phyloP scores from a whole-genome alignment of 2,888 invertebrate species.

The Xestia c-nigrum region DNA sequence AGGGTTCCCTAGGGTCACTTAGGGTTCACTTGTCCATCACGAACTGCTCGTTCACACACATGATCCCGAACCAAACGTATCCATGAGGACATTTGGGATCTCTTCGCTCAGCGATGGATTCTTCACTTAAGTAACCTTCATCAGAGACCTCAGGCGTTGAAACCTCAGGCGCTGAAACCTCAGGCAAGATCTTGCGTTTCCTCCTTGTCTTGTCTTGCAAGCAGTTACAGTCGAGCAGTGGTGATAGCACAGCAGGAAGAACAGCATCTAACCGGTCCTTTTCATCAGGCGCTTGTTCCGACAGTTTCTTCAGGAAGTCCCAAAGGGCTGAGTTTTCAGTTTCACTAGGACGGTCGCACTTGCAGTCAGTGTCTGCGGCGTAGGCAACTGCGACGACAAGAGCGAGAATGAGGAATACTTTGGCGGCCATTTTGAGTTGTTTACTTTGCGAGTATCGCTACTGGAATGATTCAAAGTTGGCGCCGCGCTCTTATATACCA shows the following conservation, averaged over 20 bases:
- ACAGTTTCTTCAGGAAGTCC: slow-evolving; percentile 60
- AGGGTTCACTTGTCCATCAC: slow-evolving; percentile 37
- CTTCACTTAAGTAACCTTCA: neutral
- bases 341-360: slow-evolving; percentile 38
- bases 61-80: slow-evolving; percentile 24
- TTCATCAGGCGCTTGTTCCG: slow-evolving; percentile 19
- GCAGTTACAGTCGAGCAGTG: slow-evolving; percentile 67
- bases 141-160: neutral
- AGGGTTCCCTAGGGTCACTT: slow-evolving; percentile 14
- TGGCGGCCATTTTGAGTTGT: slow-evolving; percentile 66
- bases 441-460: slow-evolving; percentile 23
- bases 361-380: slow-evolving; percentile 53
- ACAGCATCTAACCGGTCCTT: slow-evolving; percentile 51
- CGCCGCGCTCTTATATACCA: slow-evolving; percentile 49
- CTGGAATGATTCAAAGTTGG: slow-evolving; percentile 57
- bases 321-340: slow-evolving; percentile 47
- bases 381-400: slow-evolving; percentile 33
- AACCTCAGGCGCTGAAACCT: neutral
- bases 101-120: neutral
- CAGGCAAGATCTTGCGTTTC: slow-evolving; percentile 63
- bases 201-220: slow-evolving; percentile 62
- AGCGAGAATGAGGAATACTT: slow-evolving; percentile 60
- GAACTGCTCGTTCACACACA: slow-evolving; percentile 35
- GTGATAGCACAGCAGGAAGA: slow-evolving; percentile 66
- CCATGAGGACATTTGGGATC: slow-evolving; percentile 48